Percentiles rank a stretch among this genome's conserved stretches.
Conservation (phyloP, 2,113 vertebrate genomes). For the Felis chaus region DNA sequence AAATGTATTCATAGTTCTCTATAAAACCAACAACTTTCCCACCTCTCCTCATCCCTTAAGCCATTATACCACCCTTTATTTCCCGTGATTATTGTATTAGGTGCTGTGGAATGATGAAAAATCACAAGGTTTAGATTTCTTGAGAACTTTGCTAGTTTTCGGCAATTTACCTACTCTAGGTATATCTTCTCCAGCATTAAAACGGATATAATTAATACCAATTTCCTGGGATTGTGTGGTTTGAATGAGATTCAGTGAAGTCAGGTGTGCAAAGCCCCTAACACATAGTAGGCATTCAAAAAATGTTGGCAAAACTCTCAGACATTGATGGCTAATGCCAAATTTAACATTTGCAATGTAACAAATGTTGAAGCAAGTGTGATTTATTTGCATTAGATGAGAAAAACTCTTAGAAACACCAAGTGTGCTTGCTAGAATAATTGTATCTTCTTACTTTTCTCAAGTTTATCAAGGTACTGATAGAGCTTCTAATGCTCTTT, state of each 20-base stretch:
- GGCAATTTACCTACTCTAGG: background rate
- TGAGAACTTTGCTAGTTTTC: background rate
- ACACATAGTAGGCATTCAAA: background rate
- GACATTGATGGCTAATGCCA: background rate
- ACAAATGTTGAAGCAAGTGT: background rate
- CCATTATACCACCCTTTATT: background rate
- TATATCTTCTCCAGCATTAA: background rate
- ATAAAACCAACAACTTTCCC: background rate
- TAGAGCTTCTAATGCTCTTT: background rate
- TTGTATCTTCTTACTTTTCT: background rate
- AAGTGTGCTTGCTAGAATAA: background rate
- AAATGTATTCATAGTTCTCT: background rate
- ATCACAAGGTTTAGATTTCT: background rate
- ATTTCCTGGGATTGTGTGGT: background rate
- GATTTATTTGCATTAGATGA: background rate
- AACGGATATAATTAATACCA: background rate
- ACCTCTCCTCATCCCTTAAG: background rate
- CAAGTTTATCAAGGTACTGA: background rate
- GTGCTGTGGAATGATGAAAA: background rate
- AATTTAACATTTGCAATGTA: background rate
- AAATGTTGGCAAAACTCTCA: background rate
- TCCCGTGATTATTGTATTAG: rapidly evolving
- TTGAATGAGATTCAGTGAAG: background rate
- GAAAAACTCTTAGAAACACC: background rate
- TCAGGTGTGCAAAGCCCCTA: background rate